Base-by-base conservation (phyloP, 1,140 invertebrate species). In the Leptinotarsa defecta region DNA sequence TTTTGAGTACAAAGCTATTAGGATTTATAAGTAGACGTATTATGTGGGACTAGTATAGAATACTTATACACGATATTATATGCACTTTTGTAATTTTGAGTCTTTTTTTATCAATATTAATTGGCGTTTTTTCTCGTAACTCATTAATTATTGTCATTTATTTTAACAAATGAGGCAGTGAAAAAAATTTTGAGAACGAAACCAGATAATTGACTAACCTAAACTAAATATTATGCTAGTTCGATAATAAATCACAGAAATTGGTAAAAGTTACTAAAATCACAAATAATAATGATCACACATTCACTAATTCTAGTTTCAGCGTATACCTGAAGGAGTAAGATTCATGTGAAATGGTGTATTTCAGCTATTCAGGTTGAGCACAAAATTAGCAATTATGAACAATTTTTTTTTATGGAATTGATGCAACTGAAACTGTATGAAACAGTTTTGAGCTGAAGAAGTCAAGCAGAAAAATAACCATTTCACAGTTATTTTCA, bases 11-110 rank as follows among this genome's bases (percentile, higher is more conserved):
- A 71, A 71, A 61, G 70, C 70, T 71, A 71, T 70, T 49, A 52
- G 20, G 27, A 43, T 68, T 68, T 34, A 71, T 71, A 49, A 61
- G 17, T 71, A 71, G 49, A 52, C 49, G 15, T 71, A 71, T 71
- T 71, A 71, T 57, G 68, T 43, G 70, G 70, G 70, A 71, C 70
- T 71, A 71, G 70, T 62, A 71, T 52, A 22, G 52, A 71, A 57
- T 71, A 71, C 70, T 71, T 71, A 71, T 24, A 71, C 22, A 57
- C 34, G 34, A 3, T 43, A 57, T 19, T 17, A n/a, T 57, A 57
- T 57, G 52, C 52, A 57, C 52, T 57, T 17, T 57, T 57, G 52
- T 4, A 57, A 68, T 68, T 34, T 24, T 27, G 43, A 68, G 24
- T 22, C 65, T 22, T 43, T 68, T 24, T 68, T 68, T 68, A 57